A percentile compares a stretch with the other conserved stretches of the same genome.
phyloP scores from a whole-genome alignment of 2,888 invertebrate species.

The Linyphia triangularis region DNA sequence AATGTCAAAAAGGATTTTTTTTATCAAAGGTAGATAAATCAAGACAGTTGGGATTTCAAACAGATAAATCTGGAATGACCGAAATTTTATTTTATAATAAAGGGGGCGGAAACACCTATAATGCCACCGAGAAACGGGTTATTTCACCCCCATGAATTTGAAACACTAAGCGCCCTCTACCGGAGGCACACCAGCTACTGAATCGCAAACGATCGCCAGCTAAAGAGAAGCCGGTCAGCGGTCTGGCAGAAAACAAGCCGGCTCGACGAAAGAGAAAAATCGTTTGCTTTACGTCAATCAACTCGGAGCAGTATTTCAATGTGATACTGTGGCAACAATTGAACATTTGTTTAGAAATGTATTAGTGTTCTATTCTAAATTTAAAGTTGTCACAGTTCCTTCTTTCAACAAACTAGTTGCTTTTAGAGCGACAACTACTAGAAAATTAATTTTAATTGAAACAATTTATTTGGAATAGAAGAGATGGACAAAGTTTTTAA shows the following conservation, averaged over 20 bases:
- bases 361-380: background rate
- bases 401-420: background rate
- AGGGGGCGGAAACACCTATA: background rate
- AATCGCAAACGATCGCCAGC: constrained; percentile 34
- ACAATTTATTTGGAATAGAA: background rate
- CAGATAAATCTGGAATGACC: no score
- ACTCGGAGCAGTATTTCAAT: background rate
- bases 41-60: no score
- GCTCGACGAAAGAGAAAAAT: background rate
- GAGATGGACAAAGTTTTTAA: no score
- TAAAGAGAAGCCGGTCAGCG: constrained; percentile 41
- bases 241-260: constrained; percentile 1
- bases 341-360: background rate
- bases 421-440: background rate
- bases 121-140: constrained; percentile 34
- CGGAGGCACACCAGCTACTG: background rate
- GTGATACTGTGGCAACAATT: background rate
- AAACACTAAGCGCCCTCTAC: constrained; percentile 13
- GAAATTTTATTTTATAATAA: constrained; percentile 22
- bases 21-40: no score
- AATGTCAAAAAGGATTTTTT: no score
- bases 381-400: background rate
- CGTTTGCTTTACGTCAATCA: constrained; percentile 31
- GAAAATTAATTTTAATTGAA: background rate
- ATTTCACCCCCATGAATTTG: constrained; percentile 20